Evolutionary conservation across 2,888 invertebrate species (phyloP), one percentile per base, ranked within the genome.

Genomic region (Crepidodera aurea): DNA sequence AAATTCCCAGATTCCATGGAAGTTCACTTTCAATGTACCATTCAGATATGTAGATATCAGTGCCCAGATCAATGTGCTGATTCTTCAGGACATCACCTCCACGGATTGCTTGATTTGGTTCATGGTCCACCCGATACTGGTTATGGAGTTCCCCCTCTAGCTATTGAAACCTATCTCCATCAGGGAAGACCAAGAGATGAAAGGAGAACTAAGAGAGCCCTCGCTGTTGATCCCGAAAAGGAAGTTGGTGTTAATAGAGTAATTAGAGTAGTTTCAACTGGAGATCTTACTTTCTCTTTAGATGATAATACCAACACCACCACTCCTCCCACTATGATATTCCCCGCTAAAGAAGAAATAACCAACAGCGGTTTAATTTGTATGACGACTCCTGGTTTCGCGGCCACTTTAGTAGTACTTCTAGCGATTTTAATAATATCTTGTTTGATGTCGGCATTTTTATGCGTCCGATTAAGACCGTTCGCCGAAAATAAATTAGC

Each of bases 1-100:
- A 96, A 96, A 78, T 96, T 96, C 84, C 96, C 96, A 0, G 96
- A 96, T 77, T 94, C 94, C 0, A 96, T 96, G 95, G 95, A 96
- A 79, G 96, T 96, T 0, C 95, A 96, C 79, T 96, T 96, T 85
- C 94, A 95, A 79, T 96, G 95, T 79, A 95, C 95, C 25, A 95
- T 96, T 67, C 95, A 96, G 80, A 95, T 96, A 74, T 96, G 96
- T 79, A 86, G 95, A 71, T 93, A 93, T 73, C 92, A 94, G 73
- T 96, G 96, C 75, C 96, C 96, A 0, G 95, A 95, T 69, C 96
- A 96, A 76, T 96, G 95, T 77, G 90, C 92, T 1, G 73, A 73
- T 40, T 65, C 70, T 6, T 60, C 64, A 7, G 69, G 65, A 19
- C 71, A 70, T 46, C 61, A 68, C 40, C 59, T 75, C 10, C 75